phyloP scores from a whole-genome alignment of 2,113 vertebrate genomes.

The Spizaetus ornatus region DNA sequence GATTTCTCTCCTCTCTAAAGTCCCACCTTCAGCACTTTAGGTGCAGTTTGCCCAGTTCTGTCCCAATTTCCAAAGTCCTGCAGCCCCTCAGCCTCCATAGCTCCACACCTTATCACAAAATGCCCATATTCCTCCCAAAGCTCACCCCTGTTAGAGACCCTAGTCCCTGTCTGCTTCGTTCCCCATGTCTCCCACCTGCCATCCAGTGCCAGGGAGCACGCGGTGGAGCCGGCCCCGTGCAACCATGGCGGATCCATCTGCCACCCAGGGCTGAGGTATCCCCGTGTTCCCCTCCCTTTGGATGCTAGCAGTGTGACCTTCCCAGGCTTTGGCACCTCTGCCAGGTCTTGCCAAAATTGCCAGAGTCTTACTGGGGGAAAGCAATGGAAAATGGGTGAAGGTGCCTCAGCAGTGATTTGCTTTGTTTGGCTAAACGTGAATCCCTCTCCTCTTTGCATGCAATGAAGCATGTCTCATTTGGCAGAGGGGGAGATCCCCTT shows the following conservation, averaged over 20 bases:
- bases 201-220: not conserved
- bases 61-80: not conserved
- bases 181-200: not conserved
- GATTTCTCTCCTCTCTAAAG: not conserved
- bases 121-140: not conserved
- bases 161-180: accelerated
- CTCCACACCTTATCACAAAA: not conserved
- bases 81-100: not conserved
- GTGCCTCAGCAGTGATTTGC: accelerated
- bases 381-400: not conserved
- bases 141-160: not conserved
- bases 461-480: not conserved
- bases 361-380: not conserved
- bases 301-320: not conserved
- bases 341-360: not conserved
- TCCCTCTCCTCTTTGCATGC: not conserved
- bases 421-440: accelerated
- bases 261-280: not conserved
- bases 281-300: accelerated
- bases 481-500: not conserved
- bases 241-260: accelerated
- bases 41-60: not conserved
- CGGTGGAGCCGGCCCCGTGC: accelerated
- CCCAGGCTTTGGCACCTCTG: not conserved
- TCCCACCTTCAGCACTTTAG: not conserved